Conservation (phyloP, 2,113 vertebrate species). For the Grammomys dolichurus region DNA sequence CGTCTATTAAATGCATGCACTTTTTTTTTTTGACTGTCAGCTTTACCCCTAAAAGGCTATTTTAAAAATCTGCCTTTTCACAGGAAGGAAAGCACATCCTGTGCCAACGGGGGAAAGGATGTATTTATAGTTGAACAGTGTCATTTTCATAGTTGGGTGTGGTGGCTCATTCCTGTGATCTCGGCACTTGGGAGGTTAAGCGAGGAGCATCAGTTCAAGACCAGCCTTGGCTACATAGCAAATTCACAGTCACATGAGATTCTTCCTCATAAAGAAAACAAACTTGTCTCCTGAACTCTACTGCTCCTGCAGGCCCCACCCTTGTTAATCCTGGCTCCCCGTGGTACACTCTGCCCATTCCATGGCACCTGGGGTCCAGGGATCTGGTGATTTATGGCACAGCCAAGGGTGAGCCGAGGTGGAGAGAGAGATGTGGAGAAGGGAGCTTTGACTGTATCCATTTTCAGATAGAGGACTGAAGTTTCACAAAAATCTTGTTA, state of each 20-base stretch:
- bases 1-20: too few relatives aligned
- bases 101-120: neutral
- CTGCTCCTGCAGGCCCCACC: neutral
- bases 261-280: neutral
- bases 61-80: constrained; percentile 23
- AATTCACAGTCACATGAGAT: neutral
- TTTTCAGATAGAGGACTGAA: neutral
- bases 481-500: neutral
- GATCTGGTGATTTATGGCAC: neutral
- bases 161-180: neutral
- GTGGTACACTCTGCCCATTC: neutral
- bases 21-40: neutral
- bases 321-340: neutral
- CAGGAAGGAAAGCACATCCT: constrained; percentile 10
- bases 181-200: neutral
- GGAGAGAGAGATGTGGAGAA: neutral
- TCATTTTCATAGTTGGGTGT: neutral
- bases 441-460: neutral
- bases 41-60: neutral
- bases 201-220: neutral
- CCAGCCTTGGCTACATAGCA: neutral
- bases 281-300: neutral
- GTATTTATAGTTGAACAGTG: neutral
- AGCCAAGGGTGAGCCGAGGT: neutral
- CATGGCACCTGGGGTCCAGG: neutral